These are phyloP conservation scores for Salminus brasiliensis DNA, from an alignment of 2,113 vertebrate species.

Conservation along the genomic window DNA sequence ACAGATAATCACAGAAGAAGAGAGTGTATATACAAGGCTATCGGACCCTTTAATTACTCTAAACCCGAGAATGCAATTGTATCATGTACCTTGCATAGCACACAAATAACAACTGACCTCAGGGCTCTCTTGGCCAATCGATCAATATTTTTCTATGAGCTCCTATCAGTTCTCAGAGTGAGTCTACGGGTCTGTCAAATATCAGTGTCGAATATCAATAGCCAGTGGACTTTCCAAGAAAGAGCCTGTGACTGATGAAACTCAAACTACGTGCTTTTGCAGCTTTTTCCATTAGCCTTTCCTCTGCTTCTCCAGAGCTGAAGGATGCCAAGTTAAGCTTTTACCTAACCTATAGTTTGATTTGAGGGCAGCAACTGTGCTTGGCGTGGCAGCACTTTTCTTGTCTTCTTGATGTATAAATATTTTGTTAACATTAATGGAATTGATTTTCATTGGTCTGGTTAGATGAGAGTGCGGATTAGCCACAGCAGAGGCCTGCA, in stretches of 20 bases:
- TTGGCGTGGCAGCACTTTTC: constrained; percentile 5
- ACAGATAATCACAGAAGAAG: neutral
- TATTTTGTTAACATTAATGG: constrained; percentile 51
- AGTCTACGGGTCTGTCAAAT: constrained; percentile 4
- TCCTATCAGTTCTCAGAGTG: constrained; percentile 7
- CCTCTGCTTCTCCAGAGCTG: neutral
- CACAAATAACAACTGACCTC: neutral
- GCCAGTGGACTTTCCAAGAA: constrained; percentile 2
- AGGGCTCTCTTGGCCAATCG: neutral
- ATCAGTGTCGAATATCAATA: constrained; percentile 15
- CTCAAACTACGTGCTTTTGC: neutral
- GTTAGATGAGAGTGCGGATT: constrained; percentile 38
- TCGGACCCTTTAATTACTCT: neutral
- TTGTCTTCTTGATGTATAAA: constrained; percentile 22
- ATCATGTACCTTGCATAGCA: neutral
- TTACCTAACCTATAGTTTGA: neutral
- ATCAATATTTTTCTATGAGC: constrained; percentile 6
- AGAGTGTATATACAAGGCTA: neutral
- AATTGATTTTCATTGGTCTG: constrained; percentile 46
- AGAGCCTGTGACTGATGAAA: neutral
- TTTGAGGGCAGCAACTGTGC: neutral
- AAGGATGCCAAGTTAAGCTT: neutral
- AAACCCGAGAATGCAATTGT: neutral
- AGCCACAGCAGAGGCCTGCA: constrained; percentile 36
- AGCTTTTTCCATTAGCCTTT: no score